Evolutionary conservation across 2,888 invertebrate genomes (phyloP).

Genomic region (Cremastinae sp.): DNA sequence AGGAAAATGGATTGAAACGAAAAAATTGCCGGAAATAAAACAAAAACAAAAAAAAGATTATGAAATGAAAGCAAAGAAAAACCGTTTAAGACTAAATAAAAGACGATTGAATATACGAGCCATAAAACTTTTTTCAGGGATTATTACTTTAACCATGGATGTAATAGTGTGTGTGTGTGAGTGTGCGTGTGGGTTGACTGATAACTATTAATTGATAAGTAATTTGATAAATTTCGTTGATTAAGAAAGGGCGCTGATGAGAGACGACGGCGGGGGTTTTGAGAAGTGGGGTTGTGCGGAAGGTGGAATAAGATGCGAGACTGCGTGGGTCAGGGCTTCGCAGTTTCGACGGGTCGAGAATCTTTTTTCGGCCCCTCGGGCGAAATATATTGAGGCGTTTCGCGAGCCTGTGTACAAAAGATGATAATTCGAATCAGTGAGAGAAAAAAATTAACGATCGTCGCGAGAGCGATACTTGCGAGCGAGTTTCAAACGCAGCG

Average conservation of each 20-base stretch:
- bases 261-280: constrained; percentile 48
- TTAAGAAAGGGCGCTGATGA: constrained; percentile 67
- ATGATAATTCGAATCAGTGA: background rate
- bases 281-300: constrained; percentile 65
- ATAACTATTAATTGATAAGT: constrained; percentile 79
- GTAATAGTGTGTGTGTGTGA: constrained; percentile 77
- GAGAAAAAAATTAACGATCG: constrained; percentile 35
- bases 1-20: constrained; percentile 15
- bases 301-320: background rate
- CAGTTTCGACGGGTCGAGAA: constrained; percentile 17
- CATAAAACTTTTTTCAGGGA: constrained; percentile 77
- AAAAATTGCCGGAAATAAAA: constrained; percentile 9
- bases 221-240: constrained; percentile 72
- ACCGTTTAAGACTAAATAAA: constrained; percentile 42
- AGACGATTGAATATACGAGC: constrained; percentile 62
- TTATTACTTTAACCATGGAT: constrained; percentile 78
- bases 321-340: constrained; percentile 1
- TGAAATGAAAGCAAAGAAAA: constrained; percentile 18
- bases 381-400: too few relatives aligned
- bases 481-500: constrained; percentile 14
- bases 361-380: constrained; percentile 24
- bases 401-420: constrained; percentile 40
- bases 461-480: constrained; percentile 42
- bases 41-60: too few relatives aligned
- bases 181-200: constrained; percentile 79